These are phyloP conservation scores for Apostichopus californicus DNA, from an alignment of 35 echinoderm and acorn worm genomes.

Conservation along the genomic window DNA sequence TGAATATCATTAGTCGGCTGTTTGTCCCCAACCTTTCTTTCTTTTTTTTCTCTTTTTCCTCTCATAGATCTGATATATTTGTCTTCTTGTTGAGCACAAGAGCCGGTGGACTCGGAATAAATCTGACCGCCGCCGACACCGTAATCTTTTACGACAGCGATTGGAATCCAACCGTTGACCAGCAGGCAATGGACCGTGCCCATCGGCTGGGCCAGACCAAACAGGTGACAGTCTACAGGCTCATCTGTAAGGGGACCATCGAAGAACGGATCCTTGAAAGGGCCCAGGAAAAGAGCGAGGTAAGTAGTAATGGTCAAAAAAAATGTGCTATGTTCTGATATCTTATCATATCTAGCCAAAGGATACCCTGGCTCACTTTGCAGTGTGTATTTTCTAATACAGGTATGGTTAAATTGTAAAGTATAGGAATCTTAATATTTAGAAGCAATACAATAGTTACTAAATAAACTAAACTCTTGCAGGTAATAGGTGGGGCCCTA, in stretches of 20 bases:
- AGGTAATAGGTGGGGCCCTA: too few species aligned
- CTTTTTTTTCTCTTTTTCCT: neutral
- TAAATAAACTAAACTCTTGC: too few species aligned
- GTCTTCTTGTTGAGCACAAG: constrained; percentile 96
- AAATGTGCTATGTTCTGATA: too few species aligned
- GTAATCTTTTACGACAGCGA: constrained; percentile 99
- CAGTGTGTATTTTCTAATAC: too few species aligned
- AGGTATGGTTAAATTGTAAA: too few species aligned
- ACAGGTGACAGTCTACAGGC: constrained; percentile 96
- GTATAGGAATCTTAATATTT: too few species aligned
- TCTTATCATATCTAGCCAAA: too few species aligned
- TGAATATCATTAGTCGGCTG: neutral
- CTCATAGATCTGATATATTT: constrained; percentile 94
- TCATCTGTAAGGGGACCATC: constrained; percentile 97
- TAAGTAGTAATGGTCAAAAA: constrained; percentile 23
- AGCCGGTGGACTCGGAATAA: constrained; percentile 96
- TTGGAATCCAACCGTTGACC: constrained; percentile 99
- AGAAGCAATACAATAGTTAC: too few species aligned
- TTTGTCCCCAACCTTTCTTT: neutral
- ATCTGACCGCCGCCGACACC: constrained; percentile 93
- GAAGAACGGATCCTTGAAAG: constrained; percentile 93
- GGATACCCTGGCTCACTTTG: too few species aligned
- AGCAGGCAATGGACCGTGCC: constrained; percentile 98
- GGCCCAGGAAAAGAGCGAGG: constrained; percentile 98
- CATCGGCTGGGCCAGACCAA: constrained; percentile 97